Evolutionary conservation across 2,888 invertebrate species (phyloP), one percentile per base, ranked within the genome.

Genomic region (Conus canariensis): DNA sequence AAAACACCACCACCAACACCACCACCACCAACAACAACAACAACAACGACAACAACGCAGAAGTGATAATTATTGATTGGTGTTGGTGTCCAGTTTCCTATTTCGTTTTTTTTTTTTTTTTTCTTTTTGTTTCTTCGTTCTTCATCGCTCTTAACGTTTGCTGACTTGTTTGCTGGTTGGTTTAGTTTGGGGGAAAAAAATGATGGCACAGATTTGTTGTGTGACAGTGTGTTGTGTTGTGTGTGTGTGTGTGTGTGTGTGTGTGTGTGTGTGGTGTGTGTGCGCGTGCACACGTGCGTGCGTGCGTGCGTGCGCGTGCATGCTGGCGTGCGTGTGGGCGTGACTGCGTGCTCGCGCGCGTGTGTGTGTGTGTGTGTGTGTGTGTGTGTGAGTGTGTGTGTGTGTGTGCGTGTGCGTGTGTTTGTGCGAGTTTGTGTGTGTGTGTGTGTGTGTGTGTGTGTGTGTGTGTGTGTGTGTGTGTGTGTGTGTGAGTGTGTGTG

Each of bases 391-490:
- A 7, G 9, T 70, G 70, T 70, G 70, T 70, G 70, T 70, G 70
- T 70, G 70, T 70, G 70, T 74, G 70, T 74, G 70, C n/a, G 70
- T 74, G 70, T n/a, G 74, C 9, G 74, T n/a, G 74, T 8, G n/a
- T 1, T n/a, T n/a, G 74, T 25, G 74, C 10, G 74, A 0, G 12
- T 45, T 22, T 25, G 74, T 30, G n/a, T 74, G 74, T 74, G 74
- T 74, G 74, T 30, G 30, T 30, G 30, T 1, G n/a, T 0, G 0
- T 0, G 0, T 0, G 70, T 30, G 30, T 30, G 30, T 30, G 30
- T 30, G 74, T 74, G 74, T 74, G 74, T 74, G 74, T 74, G 74
- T 74, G 74, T 74, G 74, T 74, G 74, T 74, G 74, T 74, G 74
- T 74, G 74, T 74, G 74, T 74, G 74, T 74, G 74, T 74, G 74